Evolutionary conservation across 2,113 vertebrate genomes (phyloP), one percentile per base, ranked within the genome.

Genomic region (Bagarius yarrelli): DNA sequence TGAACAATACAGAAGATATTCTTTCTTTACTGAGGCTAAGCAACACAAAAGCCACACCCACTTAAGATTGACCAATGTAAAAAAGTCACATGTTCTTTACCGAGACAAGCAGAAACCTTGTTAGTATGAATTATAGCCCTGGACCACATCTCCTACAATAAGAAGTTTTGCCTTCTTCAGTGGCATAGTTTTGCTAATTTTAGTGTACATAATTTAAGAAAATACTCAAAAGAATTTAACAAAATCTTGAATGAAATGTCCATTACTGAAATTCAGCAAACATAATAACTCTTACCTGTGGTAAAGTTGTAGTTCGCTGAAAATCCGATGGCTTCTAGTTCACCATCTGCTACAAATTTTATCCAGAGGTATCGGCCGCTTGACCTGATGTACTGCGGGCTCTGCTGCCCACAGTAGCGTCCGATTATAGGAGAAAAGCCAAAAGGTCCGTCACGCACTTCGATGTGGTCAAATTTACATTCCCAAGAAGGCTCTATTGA

Each of bases 401-500:
- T 98, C 87, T 98, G 95, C 84, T 98, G 96, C 89, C 97, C 97
- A 87, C 98, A 99, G 87, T 98, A 98, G 80, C 97, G 96, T 88
- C 97, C 97, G 86, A 99, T 95, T 75, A 98, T 96, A 70, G 96
- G 96, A 87, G 97, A 99, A 94, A 99, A 99, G 90, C 94, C 95
- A 91, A 99, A 99, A 71, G 98, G 98, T 92, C 98, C 98, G 91
- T 99, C 98, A 85, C 97, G 94, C 76, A 99, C 96, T 93, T 99
- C 97, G 84, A 99, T 98, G 80, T 99, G 97, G 90, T 99, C 98
- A 95, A 99, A 99, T 95, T 99, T 99, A 94, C 98, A 99, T 91
- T 99, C 96, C 98, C 98, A 99, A 83, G 98, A 99, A 78, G 97
- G 95, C 87, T 99, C 98, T 83, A 99, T 95, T 64, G 98, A 98